Base-by-base conservation (phyloP, 2,888 invertebrate species). In the Microdon myrmicae region DNA sequence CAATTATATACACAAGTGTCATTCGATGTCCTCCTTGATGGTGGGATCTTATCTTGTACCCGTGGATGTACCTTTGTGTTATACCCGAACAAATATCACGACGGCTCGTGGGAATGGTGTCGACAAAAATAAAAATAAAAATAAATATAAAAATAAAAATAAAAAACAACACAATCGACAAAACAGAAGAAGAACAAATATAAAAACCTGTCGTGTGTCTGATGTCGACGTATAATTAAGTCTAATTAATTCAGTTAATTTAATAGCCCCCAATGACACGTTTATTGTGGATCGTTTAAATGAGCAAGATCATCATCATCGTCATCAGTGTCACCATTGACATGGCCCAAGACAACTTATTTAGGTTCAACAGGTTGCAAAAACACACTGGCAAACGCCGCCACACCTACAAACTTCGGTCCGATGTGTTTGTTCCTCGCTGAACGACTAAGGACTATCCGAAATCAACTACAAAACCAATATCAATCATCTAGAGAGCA, bases 161-260 rank as follows among this genome's bases (percentile, higher is more conserved):
- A n/a, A n/a, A n/a, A n/a, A n/a, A n/a, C n/a, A n/a, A n/a, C n/a
- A n/a, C n/a, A n/a, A n/a, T n/a, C n/a, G n/a, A n/a, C n/a, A n/a
- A n/a, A n/a, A n/a, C n/a, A n/a, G n/a, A n/a, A n/a, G n/a, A n/a
- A n/a, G n/a, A n/a, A n/a, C n/a, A n/a, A n/a, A n/a, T n/a, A n/a
- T n/a, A n/a, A 47, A 54, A 55, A 55, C 39, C 39, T 39, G 47
- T 55, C 39, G 55, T 55, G 55, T 55, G 47, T 55, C 48, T 39
- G 55, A 55, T 47, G 48, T 47, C 47, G 28, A 32, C 47, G 38
- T 55, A 41, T 39, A 55, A 48, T 55, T 55, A 55, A 35, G 32
- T 48, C 28, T 48, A 55, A 55, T 55, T 48, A 55, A 55, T 55
- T 55, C 47, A 34, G 35, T 19, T 48, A 55, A 55, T 55, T 55